These are phyloP conservation scores for Trissonchulus latispiculum DNA, from an alignment of 2,888 invertebrate species.

Conservation along the genomic window DNA sequence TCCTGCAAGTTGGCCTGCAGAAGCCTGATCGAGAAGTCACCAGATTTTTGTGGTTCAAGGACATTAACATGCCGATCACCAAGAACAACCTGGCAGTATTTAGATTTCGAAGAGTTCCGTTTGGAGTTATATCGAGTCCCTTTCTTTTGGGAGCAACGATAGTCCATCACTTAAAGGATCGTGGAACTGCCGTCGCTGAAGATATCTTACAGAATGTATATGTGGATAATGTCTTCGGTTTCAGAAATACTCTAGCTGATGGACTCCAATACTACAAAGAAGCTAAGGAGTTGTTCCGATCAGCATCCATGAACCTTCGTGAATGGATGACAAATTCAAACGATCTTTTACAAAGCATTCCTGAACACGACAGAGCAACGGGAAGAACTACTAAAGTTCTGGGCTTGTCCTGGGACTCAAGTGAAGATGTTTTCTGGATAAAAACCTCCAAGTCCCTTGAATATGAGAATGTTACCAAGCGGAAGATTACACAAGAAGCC, in stretches of 20 bases:
- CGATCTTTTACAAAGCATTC: not conserved
- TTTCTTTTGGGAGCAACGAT: too few relatives aligned
- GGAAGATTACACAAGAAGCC: not conserved
- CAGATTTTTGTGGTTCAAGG: slow-evolving; percentile 26
- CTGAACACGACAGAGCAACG: not conserved
- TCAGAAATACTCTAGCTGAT: too few relatives aligned
- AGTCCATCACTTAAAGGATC: too few relatives aligned
- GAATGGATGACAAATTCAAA: not conserved
- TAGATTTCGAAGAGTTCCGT: too few relatives aligned
- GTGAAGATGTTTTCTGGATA: not conserved
- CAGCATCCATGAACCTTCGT: not conserved
- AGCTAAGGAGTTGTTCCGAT: not conserved
- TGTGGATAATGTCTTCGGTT: too few relatives aligned
- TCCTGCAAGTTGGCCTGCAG: slow-evolving; percentile 21
- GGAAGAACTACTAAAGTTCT: not conserved
- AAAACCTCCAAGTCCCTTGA: not conserved
- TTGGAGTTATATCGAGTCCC: too few relatives aligned
- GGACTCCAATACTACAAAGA: not conserved
- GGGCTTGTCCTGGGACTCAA: not conserved
- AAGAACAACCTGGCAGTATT: too few relatives aligned
- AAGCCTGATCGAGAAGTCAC: slow-evolving; percentile 24
- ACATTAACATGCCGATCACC: too few relatives aligned
- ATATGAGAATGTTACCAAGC: not conserved
- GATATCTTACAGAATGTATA: too few relatives aligned
- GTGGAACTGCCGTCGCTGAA: too few relatives aligned